Evolutionary conservation across 2,797 vertebrate genomes (phyloP), one percentile per base, ranked within the genome.

Genomic region (Sebastolobus altivelis): DNA sequence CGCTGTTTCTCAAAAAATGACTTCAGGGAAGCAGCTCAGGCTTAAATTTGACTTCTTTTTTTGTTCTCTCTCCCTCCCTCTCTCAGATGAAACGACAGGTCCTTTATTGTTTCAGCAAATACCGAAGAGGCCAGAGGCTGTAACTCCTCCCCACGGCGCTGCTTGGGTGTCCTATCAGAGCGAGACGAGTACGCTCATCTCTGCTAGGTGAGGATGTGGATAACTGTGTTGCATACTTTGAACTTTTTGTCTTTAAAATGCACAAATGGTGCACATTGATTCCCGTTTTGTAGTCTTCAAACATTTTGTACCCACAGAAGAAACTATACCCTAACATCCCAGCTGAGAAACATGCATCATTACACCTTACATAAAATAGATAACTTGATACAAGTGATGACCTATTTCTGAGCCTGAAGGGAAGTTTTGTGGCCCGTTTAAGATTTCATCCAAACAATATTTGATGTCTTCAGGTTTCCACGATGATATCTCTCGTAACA

Each of bases 41-140:
- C 83, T 92, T 84, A 84, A 90, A 74, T 79, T 84, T 59, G 6
- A 71, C 31, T 78, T 52, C 25, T 86, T 70, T 37, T 67, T 75
- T 56, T 46, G 13, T 35, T 68, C 60, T 18, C 65, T 10, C 10
- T 73, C 58, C 71, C 65, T 72, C 46, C 35, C 55, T 62, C 35
- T 59, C 59, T 61, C 79, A 62, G 72, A 84, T 90, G 83, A 91
- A 88, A 81, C 80, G 85, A 95, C 92, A 94, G 92, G 86, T 94
- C 76, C 85, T 87, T 90, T 94, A 94, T 95, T 95, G 95, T 96
- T 95, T 94, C 91, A 91, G 91, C 78, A 87, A 94, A 92, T 92
- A 92, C 92, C 87, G 84, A 94, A 88, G 87, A 87, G 86, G 87
- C 88, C 84, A 86, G 62, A 89, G 74, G 86, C 87, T 82, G 81